Conservation (phyloP, 1,140 invertebrate genomes). For the Kradibia gibbosae region DNA sequence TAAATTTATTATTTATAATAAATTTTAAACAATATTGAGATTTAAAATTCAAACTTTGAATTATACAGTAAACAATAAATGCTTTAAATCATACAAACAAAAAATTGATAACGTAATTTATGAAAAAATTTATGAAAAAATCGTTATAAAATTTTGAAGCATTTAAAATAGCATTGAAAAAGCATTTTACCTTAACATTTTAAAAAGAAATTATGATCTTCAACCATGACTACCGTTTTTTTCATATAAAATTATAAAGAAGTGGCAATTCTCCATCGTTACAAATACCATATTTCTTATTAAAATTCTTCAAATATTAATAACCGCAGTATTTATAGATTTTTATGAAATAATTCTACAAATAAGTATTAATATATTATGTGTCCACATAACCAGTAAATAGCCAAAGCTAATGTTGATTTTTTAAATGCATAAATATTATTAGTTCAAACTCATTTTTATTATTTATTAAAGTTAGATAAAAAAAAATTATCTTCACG, state of each 20-base stretch:
- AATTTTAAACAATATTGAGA: no score
- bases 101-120: background rate
- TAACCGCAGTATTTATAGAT: constrained; percentile 50
- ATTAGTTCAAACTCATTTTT: background rate
- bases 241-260: constrained; percentile 46
- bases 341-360: constrained; percentile 46
- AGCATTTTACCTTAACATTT: constrained; percentile 30
- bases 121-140: background rate
- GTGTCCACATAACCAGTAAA: constrained; percentile 14
- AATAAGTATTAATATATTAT: constrained; percentile 38
- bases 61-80: no score
- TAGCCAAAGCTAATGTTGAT: background rate
- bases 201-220: constrained; percentile 38
- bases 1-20: no score
- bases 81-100: no score
- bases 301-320: constrained; percentile 41
- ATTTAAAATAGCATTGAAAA: background rate
- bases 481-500: no score
- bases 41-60: no score
- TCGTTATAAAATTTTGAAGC: constrained; percentile 22
- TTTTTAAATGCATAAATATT: background rate
- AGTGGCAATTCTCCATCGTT: constrained; percentile 28
- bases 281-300: constrained; percentile 46
- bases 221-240: constrained; percentile 29
- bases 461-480: no score